These are phyloP conservation scores for Morus bassanus DNA, from an alignment of 2,797 vertebrate species.

Conservation along the genomic window DNA sequence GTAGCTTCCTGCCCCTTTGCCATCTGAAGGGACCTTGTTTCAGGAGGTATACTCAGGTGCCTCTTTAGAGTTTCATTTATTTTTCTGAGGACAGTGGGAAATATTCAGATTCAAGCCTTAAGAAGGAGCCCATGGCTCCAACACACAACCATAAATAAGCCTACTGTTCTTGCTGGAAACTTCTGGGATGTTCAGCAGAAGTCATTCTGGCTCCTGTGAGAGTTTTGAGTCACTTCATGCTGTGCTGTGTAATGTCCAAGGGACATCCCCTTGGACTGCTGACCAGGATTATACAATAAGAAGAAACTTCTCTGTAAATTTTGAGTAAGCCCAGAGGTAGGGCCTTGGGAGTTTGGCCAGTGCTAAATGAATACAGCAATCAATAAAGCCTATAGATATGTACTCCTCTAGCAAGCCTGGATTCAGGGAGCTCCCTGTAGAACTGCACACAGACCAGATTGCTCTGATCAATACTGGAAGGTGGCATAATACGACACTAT, in stretches of 20 bases:
- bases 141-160: not conserved
- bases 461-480: not conserved
- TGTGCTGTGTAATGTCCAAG: not conserved
- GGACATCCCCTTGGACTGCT: not conserved
- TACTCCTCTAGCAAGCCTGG: not conserved
- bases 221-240: not conserved
- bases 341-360: not conserved
- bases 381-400: not conserved
- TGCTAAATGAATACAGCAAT: not conserved
- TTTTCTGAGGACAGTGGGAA: not conserved
- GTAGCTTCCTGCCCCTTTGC: not conserved
- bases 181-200: not conserved
- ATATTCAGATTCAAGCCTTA: not conserved
- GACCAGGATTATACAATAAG: not conserved
- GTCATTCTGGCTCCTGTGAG: not conserved
- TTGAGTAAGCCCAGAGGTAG: not conserved
- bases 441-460: not conserved
- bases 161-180: not conserved
- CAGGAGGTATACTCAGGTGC: not conserved
- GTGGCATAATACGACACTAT: not conserved
- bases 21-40: not conserved
- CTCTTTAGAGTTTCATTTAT: not conserved
- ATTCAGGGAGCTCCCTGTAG: not conserved
- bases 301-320: not conserved
- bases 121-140: not conserved